Evolutionary conservation across 2,113 vertebrate species (phyloP).

Genomic region (Gopherus evgoodei): DNA sequence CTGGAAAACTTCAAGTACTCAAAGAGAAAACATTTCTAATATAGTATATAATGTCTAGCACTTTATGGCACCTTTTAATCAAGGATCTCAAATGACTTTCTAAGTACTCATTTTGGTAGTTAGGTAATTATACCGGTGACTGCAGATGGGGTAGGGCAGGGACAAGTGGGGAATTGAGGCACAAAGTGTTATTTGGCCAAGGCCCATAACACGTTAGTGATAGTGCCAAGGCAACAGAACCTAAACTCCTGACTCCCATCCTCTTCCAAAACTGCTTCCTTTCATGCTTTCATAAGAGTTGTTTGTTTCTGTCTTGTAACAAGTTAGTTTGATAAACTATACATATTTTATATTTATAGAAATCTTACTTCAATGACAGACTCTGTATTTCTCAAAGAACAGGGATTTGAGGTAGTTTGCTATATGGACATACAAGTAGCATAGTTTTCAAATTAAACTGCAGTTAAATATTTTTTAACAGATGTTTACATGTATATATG

Average conservation of each 20-base stretch:
- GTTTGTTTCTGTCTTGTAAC: not conserved
- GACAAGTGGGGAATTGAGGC: not conserved
- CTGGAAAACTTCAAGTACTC: not conserved
- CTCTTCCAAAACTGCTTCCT: not conserved
- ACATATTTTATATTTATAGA: not conserved
- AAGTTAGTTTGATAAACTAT: not conserved
- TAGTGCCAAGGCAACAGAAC: not conserved
- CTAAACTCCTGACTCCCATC: not conserved
- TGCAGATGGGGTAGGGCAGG: not conserved
- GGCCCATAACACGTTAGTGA: not conserved
- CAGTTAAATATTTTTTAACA: not conserved
- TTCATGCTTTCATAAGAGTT: not conserved
- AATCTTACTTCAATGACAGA: not conserved
- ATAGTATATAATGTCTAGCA: not conserved
- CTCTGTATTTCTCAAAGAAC: not conserved
- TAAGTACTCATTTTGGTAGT: not conserved
- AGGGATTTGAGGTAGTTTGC: not conserved
- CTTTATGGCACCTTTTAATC: not conserved
- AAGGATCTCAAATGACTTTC: not conserved
- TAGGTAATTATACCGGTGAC: not conserved
- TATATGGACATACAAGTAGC: not conserved
- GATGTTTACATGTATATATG: not conserved
- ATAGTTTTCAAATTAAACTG: not conserved
- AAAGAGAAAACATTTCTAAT: not conserved
- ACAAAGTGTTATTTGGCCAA: not conserved